These are phyloP conservation scores for Pemphigus obesinymphae DNA, from an alignment of 1,140 invertebrate species.

Conservation along the genomic window DNA sequence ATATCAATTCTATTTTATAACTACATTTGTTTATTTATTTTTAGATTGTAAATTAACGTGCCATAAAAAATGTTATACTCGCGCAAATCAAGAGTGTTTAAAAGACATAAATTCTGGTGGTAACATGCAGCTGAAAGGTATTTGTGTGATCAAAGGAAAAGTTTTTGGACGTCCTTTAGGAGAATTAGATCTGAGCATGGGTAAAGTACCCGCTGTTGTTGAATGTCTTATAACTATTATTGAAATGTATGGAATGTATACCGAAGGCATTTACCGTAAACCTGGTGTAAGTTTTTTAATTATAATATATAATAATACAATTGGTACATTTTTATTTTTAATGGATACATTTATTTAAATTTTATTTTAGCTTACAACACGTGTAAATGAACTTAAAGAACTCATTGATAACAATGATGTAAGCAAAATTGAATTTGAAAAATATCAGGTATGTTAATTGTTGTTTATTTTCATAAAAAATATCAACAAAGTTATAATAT, in stretches of 20 bases:
- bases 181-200: conserved; percentile 68
- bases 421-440: conserved; percentile 63
- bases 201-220: conserved; percentile 77
- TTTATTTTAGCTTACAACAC: conserved; percentile 55
- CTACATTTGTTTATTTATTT: conserved; percentile 51
- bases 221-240: conserved; percentile 83
- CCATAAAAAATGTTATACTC: conserved; percentile 88
- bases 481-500: conserved; percentile 44
- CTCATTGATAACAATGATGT: conserved; percentile 70
- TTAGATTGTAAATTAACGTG: conserved; percentile 87
- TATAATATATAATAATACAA: no score
- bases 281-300: conserved; percentile 68
- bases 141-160: conserved; percentile 56
- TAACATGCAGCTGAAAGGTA: conserved; percentile 46
- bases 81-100: conserved; percentile 56
- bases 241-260: conserved; percentile 86
- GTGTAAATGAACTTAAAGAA: conserved; percentile 68
- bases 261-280: conserved; percentile 89
- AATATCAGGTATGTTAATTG: conserved; percentile 54
- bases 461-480: not conserved
- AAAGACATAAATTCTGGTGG: conserved; percentile 46
- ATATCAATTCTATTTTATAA: not conserved
- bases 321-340: not conserved
- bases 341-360: not conserved
- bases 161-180: conserved; percentile 75